Evolutionary conservation across 2,797 vertebrate species (phyloP).

Genomic region (Mus spretus): DNA sequence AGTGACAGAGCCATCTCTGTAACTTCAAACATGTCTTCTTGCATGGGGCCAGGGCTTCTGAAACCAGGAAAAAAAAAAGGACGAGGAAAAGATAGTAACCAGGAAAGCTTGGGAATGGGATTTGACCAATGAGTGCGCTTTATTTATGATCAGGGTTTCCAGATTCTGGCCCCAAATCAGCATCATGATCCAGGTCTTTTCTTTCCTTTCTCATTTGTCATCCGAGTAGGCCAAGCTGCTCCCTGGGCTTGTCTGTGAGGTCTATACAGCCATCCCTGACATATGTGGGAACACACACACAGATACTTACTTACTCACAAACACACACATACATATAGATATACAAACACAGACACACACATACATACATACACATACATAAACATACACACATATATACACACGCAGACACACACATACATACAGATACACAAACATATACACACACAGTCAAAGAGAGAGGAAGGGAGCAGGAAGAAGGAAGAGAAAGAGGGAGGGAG

Average conservation of each 20-base stretch:
- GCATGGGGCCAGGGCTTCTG: neutral
- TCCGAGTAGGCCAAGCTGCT: neutral
- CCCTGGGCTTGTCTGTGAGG: neutral
- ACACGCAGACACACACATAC: neutral
- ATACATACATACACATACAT: neutral
- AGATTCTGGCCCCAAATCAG: neutral
- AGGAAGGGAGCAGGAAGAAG: no score
- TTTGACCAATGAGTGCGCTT: neutral
- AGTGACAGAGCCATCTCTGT: neutral
- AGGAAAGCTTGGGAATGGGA: neutral
- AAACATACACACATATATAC: neutral
- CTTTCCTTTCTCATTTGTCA: no score
- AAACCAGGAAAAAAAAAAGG: constrained; percentile 1
- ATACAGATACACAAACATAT: neutral
- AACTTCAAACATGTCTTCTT: neutral
- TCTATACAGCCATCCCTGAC: neutral
- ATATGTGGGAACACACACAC: neutral
- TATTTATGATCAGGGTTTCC: neutral
- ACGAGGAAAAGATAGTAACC: neutral
- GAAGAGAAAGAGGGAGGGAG: no score
- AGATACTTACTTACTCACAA: no score
- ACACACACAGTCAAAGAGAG: no score
- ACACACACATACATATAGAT: neutral
- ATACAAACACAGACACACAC: neutral
- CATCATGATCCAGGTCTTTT: neutral